Evolutionary conservation across 2,888 invertebrate genomes (phyloP).

Genomic region (Sinodicranocentrus sp.): DNA sequence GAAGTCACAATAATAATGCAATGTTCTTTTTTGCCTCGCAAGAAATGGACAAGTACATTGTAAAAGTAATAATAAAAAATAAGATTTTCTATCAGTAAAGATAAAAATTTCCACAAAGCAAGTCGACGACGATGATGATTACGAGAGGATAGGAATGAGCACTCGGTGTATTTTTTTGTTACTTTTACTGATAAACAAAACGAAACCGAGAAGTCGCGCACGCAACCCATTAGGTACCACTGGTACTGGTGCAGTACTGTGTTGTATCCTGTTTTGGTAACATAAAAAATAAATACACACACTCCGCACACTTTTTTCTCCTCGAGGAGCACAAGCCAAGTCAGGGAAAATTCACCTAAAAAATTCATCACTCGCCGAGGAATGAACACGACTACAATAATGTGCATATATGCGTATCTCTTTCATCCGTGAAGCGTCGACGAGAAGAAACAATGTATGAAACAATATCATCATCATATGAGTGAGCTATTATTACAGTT

Average conservation of each 20-base stretch:
- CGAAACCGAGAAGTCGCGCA: slow-evolving; percentile 37
- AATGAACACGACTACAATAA: not conserved
- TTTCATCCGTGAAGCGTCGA: slow-evolving; percentile 10
- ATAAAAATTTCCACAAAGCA: slow-evolving; percentile 39
- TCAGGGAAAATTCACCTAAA: slow-evolving; percentile 14
- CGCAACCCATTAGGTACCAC: slow-evolving; percentile 57
- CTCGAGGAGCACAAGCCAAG: slow-evolving; percentile 4
- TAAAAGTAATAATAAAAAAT: slow-evolving; percentile 35
- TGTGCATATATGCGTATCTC: not conserved
- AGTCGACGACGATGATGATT: slow-evolving; percentile 18
- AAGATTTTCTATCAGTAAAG: slow-evolving; percentile 32
- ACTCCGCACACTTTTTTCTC: slow-evolving; percentile 1
- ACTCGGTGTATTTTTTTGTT: slow-evolving; percentile 22
- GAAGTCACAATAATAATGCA: slow-evolving; percentile 21
- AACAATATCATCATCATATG: not conserved
- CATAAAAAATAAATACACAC: slow-evolving; percentile 26
- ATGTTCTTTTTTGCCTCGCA: not conserved
- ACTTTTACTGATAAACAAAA: slow-evolving; percentile 46
- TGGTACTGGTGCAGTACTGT: slow-evolving; percentile 8
- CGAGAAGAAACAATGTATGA: slow-evolving; percentile 2
- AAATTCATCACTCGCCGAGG: not conserved
- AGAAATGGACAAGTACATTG: not conserved
- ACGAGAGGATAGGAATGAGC: slow-evolving; percentile 55
- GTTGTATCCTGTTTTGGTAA: not conserved
- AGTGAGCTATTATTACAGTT: not conserved